phyloP scores from a whole-genome alignment of 2,797 vertebrate genomes.

The Molossus molossus region DNA sequence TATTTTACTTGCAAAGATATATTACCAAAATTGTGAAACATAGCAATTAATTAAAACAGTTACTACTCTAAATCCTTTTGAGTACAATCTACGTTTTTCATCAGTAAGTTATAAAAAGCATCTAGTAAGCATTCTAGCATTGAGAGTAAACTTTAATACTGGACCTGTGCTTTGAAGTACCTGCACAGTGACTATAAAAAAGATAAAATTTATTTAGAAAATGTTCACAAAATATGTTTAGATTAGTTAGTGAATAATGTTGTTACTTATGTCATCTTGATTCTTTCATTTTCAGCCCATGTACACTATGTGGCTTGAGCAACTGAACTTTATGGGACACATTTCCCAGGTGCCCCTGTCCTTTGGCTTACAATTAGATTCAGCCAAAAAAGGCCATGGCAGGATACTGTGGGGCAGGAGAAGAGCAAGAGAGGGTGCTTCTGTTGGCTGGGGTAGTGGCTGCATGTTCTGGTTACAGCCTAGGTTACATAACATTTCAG shows the following conservation, averaged over 20 bases:
- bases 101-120: not conserved
- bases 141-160: slow-evolving; percentile 5
- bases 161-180: not conserved
- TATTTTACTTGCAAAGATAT: slow-evolving; percentile 69
- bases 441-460: not conserved
- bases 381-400: not conserved
- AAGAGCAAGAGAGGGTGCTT: accelerated
- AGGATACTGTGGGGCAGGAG: accelerated
- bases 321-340: accelerated
- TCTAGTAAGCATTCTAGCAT: not conserved
- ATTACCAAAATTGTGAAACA: slow-evolving; percentile 47
- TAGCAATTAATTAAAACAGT: slow-evolving; percentile 61
- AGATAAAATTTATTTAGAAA: slow-evolving; percentile 6
- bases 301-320: not conserved
- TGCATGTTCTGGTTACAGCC: not conserved
- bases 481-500: not conserved
- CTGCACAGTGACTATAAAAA: not conserved
- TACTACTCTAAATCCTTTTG: slow-evolving; percentile 32
- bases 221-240: not conserved
- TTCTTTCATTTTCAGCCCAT: not conserved
- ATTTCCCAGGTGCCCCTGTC: not conserved
- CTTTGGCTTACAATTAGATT: not conserved
- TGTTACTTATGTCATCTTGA: not conserved
- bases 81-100: not conserved
- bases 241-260: not conserved